These are phyloP conservation scores for Scaptomyza caliginosa DNA, from an alignment of 2,888 invertebrate species.

Conservation along the genomic window DNA sequence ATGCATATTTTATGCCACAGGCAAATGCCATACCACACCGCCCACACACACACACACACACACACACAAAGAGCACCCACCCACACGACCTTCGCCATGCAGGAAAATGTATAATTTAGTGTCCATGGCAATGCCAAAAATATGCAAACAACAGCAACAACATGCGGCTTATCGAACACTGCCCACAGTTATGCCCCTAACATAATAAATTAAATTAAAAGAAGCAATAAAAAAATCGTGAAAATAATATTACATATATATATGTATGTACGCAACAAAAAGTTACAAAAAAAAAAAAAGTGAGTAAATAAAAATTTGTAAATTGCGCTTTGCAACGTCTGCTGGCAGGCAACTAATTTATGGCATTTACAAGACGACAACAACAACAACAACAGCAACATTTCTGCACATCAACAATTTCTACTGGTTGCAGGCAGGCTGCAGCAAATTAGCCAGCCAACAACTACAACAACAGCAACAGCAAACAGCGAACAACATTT, in stretches of 20 bases:
- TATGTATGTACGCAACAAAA: slow-evolving; percentile 6
- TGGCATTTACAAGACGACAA: slow-evolving; percentile 72
- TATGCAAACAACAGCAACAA: slow-evolving; percentile 40
- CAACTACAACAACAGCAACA: slow-evolving; percentile 45
- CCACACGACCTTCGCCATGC: slow-evolving; percentile 65
- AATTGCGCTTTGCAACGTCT: slow-evolving; percentile 62
- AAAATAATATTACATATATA: slow-evolving; percentile 22
- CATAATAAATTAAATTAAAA: slow-evolving; percentile 57
- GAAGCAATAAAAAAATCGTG: slow-evolving; percentile 38
- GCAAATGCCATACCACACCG: slow-evolving; percentile 21
- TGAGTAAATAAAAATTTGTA: slow-evolving; percentile 42
- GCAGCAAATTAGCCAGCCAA: slow-evolving; percentile 68
- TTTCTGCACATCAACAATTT: slow-evolving; percentile 78
- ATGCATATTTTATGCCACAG: slow-evolving; percentile 56
- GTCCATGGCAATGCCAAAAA: slow-evolving; percentile 60
- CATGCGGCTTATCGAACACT: slow-evolving; percentile 17
- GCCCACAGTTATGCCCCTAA: slow-evolving; percentile 28
- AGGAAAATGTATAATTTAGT: slow-evolving; percentile 59
- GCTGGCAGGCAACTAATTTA: slow-evolving; percentile 74
- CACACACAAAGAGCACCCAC: slow-evolving; percentile 59
- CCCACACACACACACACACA: slow-evolving; percentile 1
- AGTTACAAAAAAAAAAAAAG: slow-evolving; percentile 28
- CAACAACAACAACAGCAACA: slow-evolving; percentile 55
- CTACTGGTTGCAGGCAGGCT: slow-evolving; percentile 67
- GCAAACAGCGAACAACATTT: too few species aligned